Evolutionary conservation across 2,113 vertebrate species (phyloP), one percentile per base, ranked within the genome.

Genomic region (Xenopus borealis): DNA sequence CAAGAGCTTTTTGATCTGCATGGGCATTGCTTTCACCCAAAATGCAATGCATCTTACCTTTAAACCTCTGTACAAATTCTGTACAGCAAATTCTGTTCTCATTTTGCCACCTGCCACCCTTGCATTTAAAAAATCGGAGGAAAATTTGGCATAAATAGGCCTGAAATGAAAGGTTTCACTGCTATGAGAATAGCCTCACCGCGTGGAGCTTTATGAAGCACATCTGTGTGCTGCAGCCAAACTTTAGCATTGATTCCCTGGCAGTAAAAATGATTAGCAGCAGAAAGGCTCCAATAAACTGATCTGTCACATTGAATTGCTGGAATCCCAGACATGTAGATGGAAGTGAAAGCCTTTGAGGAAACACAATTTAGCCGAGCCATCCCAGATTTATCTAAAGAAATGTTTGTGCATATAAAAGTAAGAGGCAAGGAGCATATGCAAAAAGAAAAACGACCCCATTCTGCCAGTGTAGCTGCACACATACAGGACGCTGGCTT

Each of bases 31-130:
- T n/a, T 55, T 55, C 7, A 18, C 16, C 17, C 53, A 55, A 55
- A n/a, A 55, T 55, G 17, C 53, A 16, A 55, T 16, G 17, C 53
- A 50, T 55, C 16, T 55, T 40, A 40, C 33, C 33, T 40, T 40
- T 55, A 55, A n/a, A 55, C 18, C 14, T 27, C 58, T 27, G 78
- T 12, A 10, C 30, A 30, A 81, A 68, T 70, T 64, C 55, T 62
- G 67, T 78, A 79, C 74, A 83, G 66, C 58, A 82, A 79, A 71
- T 17, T n/a, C 18, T n/a, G 53, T 50, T 50, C 10, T n/a, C 53
- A 55, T 3, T 9, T 17, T n/a, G 2, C 47, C 47, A 10, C 47
- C 14, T 40, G 33, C 33, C 33, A 2, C 33, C 33, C 33, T 6
- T 6, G 33, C 7, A 40, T 40, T 40, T 4, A 2, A 40, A 40